Evolutionary conservation across 2,888 invertebrate genomes (phyloP), one percentile per base, ranked within the genome.

Genomic region (Lamellibrachia satsuma): DNA sequence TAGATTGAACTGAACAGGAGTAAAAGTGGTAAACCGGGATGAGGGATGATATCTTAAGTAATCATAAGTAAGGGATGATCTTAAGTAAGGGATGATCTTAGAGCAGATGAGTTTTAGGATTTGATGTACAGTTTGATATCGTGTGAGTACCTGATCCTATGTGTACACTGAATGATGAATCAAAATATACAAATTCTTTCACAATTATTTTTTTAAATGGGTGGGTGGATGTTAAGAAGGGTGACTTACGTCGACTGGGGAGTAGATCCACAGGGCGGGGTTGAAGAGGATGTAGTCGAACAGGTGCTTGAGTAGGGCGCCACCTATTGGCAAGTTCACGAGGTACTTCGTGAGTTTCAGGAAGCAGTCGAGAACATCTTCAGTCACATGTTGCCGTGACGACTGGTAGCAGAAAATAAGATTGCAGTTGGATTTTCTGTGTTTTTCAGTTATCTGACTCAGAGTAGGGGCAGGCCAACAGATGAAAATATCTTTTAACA

Each of bases 221-320:
- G 6, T 11, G 22, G n/a, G 91, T 39, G 27, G 39, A 1, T 90
- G 91, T 90, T 22, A n/a, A 22, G 90, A n/a, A 91, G 15, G 27
- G 90, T 92, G 39, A 94, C 94, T n/a, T 90, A 99, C 99, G 94
- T 98, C 98, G 60, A 99, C 98, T 92, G 99, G 98, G 15, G 99
- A 99, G 97, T 99, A 98, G 96, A 99, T 99, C 99, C 99, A 99
- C 94, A 99, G 97, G 57, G 99, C 98, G 9, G 99, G 99, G 97
- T 99, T 99, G 97, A 99, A 99, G 94, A 99, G 98, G 93, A 99
- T 98, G 97, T 99, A 99, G 97, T 99, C 99, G 97, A 99, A 97
- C 95, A 99, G 98, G 98, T 99, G 99, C 94, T 97, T 97, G 92
- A 97, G 96, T 8, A 96, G 95, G 0, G 95, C 94, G 11, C 95